phyloP scores from a whole-genome alignment of 2,113 vertebrate species.

The Craseonycteris thonglongyai region DNA sequence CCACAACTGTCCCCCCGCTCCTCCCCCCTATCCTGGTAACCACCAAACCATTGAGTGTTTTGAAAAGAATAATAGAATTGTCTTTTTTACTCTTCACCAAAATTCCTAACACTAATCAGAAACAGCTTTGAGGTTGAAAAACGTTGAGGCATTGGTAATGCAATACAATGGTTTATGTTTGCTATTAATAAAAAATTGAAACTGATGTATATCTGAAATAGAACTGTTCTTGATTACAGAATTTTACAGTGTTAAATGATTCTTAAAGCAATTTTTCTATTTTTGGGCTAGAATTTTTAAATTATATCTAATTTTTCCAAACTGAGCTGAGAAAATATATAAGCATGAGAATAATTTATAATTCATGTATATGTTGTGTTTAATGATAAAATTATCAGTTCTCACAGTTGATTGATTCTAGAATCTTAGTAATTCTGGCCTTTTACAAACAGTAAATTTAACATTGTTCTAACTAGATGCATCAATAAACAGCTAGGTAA shows the following conservation, averaged over 20 bases:
- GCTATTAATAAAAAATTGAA: background rate
- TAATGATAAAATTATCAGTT: background rate
- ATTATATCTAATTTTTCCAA: background rate
- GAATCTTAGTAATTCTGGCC: background rate
- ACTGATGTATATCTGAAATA: background rate
- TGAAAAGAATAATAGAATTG: slow-evolving; percentile 10
- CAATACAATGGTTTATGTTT: background rate
- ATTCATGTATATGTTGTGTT: background rate
- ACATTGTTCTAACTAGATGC: background rate
- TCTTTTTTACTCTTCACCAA: background rate
- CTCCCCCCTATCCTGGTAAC: too few relatives aligned
- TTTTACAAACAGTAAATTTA: background rate
- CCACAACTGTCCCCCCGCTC: too few relatives aligned
- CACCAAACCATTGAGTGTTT: too few relatives aligned
- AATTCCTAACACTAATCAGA: background rate
- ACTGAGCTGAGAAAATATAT: background rate
- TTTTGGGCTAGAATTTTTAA: background rate
- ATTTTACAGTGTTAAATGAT: background rate
- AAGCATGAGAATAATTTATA: background rate
- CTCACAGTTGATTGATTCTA: background rate
- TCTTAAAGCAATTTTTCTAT: background rate
- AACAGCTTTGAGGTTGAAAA: slow-evolving; percentile 8
- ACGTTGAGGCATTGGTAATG: background rate
- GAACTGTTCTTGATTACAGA: background rate
- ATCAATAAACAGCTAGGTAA: background rate